Percentiles rank a stretch among this genome's conserved stretches.
Evolutionary conservation across 2,797 vertebrate genomes (phyloP).

Genomic region (Diceros bicornis): DNA sequence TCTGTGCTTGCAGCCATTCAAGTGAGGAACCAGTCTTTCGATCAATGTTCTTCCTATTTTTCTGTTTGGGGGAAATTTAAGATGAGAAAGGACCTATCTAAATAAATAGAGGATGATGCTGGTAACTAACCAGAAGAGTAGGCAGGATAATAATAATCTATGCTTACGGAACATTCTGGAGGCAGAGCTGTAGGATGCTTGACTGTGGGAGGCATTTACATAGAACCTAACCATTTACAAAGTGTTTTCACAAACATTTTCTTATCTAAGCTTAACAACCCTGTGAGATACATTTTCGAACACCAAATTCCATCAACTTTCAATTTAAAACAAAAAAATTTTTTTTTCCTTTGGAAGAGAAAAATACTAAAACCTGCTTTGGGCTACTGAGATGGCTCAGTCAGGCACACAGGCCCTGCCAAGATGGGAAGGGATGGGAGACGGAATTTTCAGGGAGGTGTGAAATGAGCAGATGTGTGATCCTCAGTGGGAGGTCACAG

Average conservation of each 20-base stretch:
- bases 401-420: neutral
- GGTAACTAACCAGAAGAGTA: neutral
- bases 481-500: neutral
- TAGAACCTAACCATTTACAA: neutral
- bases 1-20: neutral
- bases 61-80: slow-evolving; percentile 44
- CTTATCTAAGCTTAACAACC: neutral
- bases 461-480: neutral
- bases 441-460: neutral
- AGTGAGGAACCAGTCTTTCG: neutral
- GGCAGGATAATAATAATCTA: neutral
- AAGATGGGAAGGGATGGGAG: neutral
- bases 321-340: neutral
- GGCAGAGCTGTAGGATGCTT: neutral
- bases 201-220: neutral
- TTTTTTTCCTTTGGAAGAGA: neutral
- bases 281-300: neutral
- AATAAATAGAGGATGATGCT: neutral
- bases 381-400: neutral
- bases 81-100: neutral
- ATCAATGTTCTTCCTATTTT: neutral
- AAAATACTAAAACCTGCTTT: neutral
- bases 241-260: slow-evolving; percentile 29
- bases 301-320: neutral
- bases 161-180: slow-evolving; percentile 23